Evolutionary conservation across 2,797 vertebrate species (phyloP).

Genomic region (Periparus ater): DNA sequence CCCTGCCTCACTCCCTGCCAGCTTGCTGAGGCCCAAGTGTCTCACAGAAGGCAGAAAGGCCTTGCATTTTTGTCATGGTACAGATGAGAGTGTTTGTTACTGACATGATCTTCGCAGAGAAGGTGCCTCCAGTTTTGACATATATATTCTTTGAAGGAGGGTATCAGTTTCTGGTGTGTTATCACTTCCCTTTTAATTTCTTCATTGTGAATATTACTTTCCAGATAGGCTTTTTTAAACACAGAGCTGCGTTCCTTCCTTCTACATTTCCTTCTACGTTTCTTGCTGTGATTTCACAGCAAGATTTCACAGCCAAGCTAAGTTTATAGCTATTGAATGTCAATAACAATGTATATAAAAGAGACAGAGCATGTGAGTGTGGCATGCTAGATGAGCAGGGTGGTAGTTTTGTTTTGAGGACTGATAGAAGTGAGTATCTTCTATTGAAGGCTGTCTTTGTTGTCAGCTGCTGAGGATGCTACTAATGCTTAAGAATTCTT

Average conservation of each 20-base stretch:
- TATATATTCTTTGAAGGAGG: background rate
- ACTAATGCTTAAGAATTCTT: background rate
- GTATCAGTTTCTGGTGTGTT: background rate
- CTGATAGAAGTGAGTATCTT: background rate
- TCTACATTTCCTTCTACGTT: background rate
- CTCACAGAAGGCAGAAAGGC: background rate
- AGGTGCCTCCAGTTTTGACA: background rate
- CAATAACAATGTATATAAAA: background rate
- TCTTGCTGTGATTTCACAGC: conserved; percentile 3
- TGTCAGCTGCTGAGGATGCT: background rate
- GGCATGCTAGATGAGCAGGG: background rate
- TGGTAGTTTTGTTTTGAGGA: background rate
- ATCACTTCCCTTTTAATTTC: background rate
- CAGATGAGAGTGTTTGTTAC: background rate
- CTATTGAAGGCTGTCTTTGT: background rate
- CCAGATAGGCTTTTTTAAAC: background rate
- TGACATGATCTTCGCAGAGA: background rate
- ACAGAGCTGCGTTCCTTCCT: background rate
- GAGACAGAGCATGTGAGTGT: background rate
- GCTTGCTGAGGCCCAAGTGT: background rate
- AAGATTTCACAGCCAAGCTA: background rate
- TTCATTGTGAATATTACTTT: background rate
- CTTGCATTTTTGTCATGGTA: background rate
- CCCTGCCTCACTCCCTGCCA: background rate
- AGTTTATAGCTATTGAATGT: background rate